A percentile compares a stretch with the other conserved stretches of the same genome.
These are phyloP conservation scores for Drosophila sproati DNA, from an alignment of 1,140 invertebrate species.

Conservation along the genomic window DNA sequence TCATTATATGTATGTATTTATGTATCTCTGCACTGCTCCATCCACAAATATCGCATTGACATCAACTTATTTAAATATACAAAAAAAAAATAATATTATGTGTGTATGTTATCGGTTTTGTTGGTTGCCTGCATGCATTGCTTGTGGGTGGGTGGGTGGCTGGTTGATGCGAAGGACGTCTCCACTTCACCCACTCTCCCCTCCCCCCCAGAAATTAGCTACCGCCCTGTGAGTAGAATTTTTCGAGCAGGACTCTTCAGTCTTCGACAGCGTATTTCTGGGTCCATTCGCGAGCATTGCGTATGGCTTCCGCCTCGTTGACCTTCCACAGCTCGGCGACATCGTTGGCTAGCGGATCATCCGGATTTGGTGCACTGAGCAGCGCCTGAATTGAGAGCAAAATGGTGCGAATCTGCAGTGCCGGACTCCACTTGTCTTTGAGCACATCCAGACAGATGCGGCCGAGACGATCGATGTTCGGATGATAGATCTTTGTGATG, in stretches of 20 bases:
- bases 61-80: slow-evolving; percentile 48
- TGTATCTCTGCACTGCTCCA: slow-evolving; percentile 32
- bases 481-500: slow-evolving; percentile 93
- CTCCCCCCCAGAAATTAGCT: slow-evolving; percentile 12
- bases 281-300: slow-evolving; percentile 97
- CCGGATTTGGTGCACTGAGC: slow-evolving; percentile 97
- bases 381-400: slow-evolving; percentile 98
- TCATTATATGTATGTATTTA: slow-evolving; percentile 19
- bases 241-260: slow-evolving; percentile 32
- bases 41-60: slow-evolving; percentile 15
- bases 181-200: background rate
- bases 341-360: slow-evolving; percentile 97
- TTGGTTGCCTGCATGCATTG: slow-evolving; percentile 10
- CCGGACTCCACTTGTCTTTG: slow-evolving; percentile 97
- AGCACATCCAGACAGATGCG: slow-evolving; percentile 91
- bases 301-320: slow-evolving; percentile 92
- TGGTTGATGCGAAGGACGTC: background rate
- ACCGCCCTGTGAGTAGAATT: slow-evolving; percentile 5
- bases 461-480: slow-evolving; percentile 90
- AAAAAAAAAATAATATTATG: slow-evolving; percentile 35
- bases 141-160: background rate
- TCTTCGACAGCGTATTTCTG: slow-evolving; percentile 89
- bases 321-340: slow-evolving; percentile 98
- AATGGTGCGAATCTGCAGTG: slow-evolving; percentile 97
- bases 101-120: slow-evolving; percentile 90